A percentile compares a stretch with the other conserved stretches of the same genome.
Conservation (phyloP, 2,888 invertebrate species). For the Dicycla oo region DNA sequence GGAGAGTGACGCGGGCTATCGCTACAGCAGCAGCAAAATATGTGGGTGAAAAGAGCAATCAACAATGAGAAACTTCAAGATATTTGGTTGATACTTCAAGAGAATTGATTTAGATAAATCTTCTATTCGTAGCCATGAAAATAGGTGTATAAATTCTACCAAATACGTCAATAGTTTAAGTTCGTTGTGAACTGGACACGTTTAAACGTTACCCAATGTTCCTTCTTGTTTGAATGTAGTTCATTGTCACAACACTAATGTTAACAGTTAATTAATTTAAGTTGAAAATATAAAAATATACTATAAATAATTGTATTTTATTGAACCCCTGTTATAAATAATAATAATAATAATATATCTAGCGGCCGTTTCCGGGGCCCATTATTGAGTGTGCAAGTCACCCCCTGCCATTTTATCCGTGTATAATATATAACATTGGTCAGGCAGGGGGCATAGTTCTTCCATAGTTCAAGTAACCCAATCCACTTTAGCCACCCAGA, state of each 20-base stretch:
- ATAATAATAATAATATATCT: too few species aligned
- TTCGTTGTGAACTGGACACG: slow-evolving; percentile 87
- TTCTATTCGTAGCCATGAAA: not conserved
- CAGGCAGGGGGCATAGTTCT: too few species aligned
- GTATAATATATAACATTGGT: too few species aligned
- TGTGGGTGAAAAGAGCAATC: slow-evolving; percentile 68
- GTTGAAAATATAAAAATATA: slow-evolving; percentile 12
- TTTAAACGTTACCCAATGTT: slow-evolving; percentile 70
- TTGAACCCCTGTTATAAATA: not conserved
- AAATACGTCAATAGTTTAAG: slow-evolving; percentile 43
- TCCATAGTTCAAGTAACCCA: too few species aligned
- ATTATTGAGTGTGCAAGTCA: too few species aligned
- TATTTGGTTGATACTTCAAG: slow-evolving; percentile 3
- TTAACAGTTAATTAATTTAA: slow-evolving; percentile 14
- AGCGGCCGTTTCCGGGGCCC: too few species aligned
- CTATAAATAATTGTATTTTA: slow-evolving; percentile 7
- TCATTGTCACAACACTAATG: slow-evolving; percentile 83
- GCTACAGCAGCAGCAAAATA: slow-evolving; percentile 85
- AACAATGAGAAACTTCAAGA: slow-evolving; percentile 25
- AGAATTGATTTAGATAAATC: slow-evolving; percentile 4
- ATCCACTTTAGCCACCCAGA: too few species aligned
- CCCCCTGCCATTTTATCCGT: too few species aligned
- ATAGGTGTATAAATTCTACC: slow-evolving; percentile 36
- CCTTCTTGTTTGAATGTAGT: slow-evolving; percentile 78
- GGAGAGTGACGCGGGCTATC: slow-evolving; percentile 84